Conservation (phyloP, 2,797 vertebrate genomes). For the Cetoscarus ocellatus region DNA sequence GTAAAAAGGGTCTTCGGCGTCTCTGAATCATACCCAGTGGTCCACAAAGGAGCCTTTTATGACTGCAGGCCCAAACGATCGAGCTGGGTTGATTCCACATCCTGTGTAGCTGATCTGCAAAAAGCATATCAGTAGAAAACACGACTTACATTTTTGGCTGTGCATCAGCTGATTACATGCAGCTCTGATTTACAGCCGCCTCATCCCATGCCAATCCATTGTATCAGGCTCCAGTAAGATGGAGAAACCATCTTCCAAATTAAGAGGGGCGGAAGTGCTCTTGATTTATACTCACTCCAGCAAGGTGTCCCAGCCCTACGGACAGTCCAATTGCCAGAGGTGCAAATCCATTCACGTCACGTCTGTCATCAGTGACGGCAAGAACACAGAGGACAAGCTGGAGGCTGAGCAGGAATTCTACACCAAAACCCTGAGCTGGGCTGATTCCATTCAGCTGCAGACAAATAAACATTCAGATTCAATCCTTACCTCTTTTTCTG, state of each 20-base stretch:
- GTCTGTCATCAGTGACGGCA: constrained; percentile 85
- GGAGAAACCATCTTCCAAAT: constrained; percentile 39
- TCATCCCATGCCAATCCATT: constrained; percentile 40
- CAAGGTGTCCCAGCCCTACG: constrained; percentile 85
- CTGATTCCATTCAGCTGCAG: constrained; percentile 72
- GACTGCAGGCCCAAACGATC: constrained; percentile 88
- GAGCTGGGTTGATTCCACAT: constrained; percentile 90
- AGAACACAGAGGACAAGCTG: constrained; percentile 90
- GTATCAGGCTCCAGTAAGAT: constrained; percentile 21
- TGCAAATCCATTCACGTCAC: constrained; percentile 79
- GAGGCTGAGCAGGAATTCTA: constrained; percentile 88
- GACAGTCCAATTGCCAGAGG: constrained; percentile 88
- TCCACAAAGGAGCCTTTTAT: constrained; percentile 82
- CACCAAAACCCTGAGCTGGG: constrained; percentile 82
- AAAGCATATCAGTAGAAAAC: constrained; percentile 45
- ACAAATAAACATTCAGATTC: background rate
- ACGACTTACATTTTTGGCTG: constrained; percentile 31
- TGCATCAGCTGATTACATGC: constrained; percentile 29
- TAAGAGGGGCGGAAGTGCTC: constrained; percentile 25
- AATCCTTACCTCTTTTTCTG: too few relatives aligned
- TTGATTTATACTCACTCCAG: constrained; percentile 81
- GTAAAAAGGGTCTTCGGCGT: too few relatives aligned
- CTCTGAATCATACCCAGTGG: constrained; percentile 77
- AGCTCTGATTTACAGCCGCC: constrained; percentile 29
- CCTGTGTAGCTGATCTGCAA: constrained; percentile 90